Evolutionary conservation across 2,113 vertebrate species (phyloP).

Genomic region (Mus musculus): GRCm39 chr12:71766501-71767000

Average conservation of each 20-base stretch:
- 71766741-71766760: background rate
- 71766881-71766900: background rate
- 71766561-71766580: background rate
- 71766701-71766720: background rate
- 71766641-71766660: background rate
- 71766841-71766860: background rate
- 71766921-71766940: too few species aligned
- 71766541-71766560: background rate
- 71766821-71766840: background rate
- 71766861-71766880: background rate
- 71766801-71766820: background rate
- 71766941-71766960: too few species aligned
- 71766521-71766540: background rate
- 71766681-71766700: background rate
- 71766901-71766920: background rate
- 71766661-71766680: background rate
- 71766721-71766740: background rate
- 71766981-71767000: too few species aligned
- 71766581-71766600: background rate
- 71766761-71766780: background rate
- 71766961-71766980: too few species aligned
- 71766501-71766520: background rate
- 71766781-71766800: too few species aligned
- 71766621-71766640: conserved; percentile 45
- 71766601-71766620: background rate